phyloP scores from a whole-genome alignment of 2,797 vertebrate genomes.

The Cyclopterus lumpus region DNA sequence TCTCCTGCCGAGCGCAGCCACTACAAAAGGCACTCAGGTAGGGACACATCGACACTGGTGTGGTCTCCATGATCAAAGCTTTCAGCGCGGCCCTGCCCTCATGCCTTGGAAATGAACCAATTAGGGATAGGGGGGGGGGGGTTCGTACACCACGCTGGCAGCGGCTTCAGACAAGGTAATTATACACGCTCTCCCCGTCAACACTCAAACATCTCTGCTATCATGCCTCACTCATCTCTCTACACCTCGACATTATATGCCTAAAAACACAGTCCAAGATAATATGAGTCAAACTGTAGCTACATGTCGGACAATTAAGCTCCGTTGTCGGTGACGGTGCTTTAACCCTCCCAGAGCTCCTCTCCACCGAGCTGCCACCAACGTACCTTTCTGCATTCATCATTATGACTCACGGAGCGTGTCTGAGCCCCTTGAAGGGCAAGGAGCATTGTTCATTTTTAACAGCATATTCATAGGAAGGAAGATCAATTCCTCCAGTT shows the following conservation, averaged over 20 bases:
- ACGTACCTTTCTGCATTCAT: constrained; percentile 15
- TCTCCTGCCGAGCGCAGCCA: constrained; percentile 67
- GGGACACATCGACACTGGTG: constrained; percentile 71
- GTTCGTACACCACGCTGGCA: constrained; percentile 68
- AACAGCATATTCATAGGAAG: constrained; percentile 41
- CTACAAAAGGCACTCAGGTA: constrained; percentile 80
- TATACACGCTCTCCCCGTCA: constrained; percentile 72
- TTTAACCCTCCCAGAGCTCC: constrained; percentile 30
- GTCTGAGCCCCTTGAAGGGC: constrained; percentile 9
- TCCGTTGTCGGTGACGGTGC: constrained; percentile 13
- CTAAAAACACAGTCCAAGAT: constrained; percentile 67
- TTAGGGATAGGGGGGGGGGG: constrained; percentile 54
- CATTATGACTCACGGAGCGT: constrained; percentile 52
- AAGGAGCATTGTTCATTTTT: constrained; percentile 36
- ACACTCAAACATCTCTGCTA: constrained; percentile 61
- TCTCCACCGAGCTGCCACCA: not conserved
- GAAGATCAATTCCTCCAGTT: constrained; percentile 46
- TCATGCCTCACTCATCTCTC: constrained; percentile 75
- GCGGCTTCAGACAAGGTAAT: constrained; percentile 79
- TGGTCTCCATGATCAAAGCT: constrained; percentile 80
- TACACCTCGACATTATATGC: constrained; percentile 72
- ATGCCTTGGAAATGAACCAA: constrained; percentile 79
- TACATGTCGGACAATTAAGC: constrained; percentile 61
- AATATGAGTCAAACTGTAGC: constrained; percentile 66
- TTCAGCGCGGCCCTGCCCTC: constrained; percentile 72